Evolutionary conservation across 2,797 vertebrate genomes (phyloP).

Genomic region (Nyctibius grandis): DNA sequence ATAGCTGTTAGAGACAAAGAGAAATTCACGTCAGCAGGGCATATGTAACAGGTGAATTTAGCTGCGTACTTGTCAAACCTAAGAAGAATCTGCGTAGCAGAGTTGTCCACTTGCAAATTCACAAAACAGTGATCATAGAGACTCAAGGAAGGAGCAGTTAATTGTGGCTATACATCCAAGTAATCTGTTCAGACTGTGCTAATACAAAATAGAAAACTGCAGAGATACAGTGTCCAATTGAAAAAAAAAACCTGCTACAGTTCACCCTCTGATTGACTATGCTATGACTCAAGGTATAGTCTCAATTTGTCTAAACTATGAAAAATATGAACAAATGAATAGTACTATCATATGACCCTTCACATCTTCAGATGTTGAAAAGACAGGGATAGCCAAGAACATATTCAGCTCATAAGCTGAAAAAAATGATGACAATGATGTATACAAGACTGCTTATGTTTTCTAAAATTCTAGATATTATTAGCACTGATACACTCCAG

Average conservation of each 20-base stretch:
- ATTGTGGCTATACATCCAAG: neutral
- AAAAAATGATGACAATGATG: neutral
- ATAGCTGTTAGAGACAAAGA: neutral
- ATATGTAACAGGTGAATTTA: neutral
- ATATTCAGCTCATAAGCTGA: neutral
- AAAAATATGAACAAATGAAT: neutral
- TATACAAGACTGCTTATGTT: neutral
- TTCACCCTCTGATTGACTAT: neutral
- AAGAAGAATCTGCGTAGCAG: neutral
- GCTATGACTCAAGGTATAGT: neutral
- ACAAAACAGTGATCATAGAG: neutral
- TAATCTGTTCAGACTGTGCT: neutral
- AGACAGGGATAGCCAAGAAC: neutral
- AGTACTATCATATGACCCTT: neutral
- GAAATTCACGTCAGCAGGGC: neutral
- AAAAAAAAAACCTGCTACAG: neutral
- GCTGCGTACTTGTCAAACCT: neutral
- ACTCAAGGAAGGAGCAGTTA: neutral
- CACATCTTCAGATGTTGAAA: neutral
- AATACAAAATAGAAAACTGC: neutral
- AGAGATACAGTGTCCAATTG: neutral
- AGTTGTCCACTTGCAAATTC: neutral
- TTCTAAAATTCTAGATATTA: neutral
- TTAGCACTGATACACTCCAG: neutral
- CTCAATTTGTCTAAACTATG: neutral